Base-by-base conservation (phyloP, 2,888 invertebrate species). In the Mesorhabditis spiculigera region DNA sequence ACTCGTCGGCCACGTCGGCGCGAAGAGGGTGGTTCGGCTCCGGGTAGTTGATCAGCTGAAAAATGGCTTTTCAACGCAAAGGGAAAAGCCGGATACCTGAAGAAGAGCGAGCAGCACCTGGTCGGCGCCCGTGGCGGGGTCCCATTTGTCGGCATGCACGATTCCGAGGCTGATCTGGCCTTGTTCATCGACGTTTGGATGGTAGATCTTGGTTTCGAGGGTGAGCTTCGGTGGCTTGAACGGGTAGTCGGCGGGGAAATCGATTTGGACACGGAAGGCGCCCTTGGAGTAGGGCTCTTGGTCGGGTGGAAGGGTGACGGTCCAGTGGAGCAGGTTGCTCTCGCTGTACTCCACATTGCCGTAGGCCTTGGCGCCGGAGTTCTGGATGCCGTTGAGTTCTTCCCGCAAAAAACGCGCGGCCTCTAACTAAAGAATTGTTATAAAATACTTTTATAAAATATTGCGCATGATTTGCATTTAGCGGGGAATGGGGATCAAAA, bases 151-250 rank as follows among this genome's bases (percentile, higher is more conserved):
- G 64, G 97, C 93, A 87, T 92, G 93, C 84, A 97, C 95, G 79
- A 98, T 97, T 8, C 96, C 95, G 86, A 98, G 89, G 88, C 98
- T 98, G n/a, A 97, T 89, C 87, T 97, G 96, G 0, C 98, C 98
- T 86, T 97, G 97, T 87, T 98, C 97, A 89, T 98, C 97, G 86
- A 98, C 93, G 87, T 98, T 98, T 64, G 97, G 98, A 89, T 98
- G 98, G 87, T 98, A 98, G 86, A 98, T 98, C 90, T 95, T 97
- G 77, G 98, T 98, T 89, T 94, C 94, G 88, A 98, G 98, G 87
- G 92, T 93, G 86, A 98, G 94, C 90, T 95, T 95, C 78, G 97
- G 97, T 74, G 98, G 98, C 88, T 98, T 98, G 88, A 98, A 98
- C 4, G 98, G 98, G 88, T 98, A 98, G 87, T 98, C 98, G 71